These are phyloP conservation scores for Cotesia vestalis DNA, from an alignment of 1,140 invertebrate species.

Conservation along the genomic window DNA sequence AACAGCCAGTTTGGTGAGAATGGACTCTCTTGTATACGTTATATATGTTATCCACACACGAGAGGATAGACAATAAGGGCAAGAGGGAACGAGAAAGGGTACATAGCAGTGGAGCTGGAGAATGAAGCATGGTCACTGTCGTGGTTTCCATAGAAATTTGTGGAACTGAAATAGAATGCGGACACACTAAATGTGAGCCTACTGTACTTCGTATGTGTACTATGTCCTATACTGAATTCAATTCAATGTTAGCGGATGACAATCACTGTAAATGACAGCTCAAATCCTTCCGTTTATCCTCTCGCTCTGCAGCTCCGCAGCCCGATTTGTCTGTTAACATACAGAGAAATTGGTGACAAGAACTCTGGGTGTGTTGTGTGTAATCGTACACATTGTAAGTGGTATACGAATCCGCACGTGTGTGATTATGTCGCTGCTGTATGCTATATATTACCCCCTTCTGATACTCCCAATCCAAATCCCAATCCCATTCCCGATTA, in stretches of 20 bases:
- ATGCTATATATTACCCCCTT: no score
- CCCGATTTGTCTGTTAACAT: background rate
- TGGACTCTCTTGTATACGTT: no score
- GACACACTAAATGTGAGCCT: background rate
- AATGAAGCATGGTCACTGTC: constrained; percentile 9
- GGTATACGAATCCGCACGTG: no score
- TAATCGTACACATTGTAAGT: background rate
- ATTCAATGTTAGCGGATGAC: constrained; percentile 44
- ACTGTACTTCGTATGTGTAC: background rate
- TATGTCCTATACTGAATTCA: constrained; percentile 38
- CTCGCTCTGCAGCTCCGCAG: background rate
- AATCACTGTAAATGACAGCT: constrained; percentile 45
- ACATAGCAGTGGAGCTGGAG: constrained; percentile 1
- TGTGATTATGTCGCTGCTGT: no score
- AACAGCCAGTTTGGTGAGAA: background rate
- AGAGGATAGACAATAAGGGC: background rate
- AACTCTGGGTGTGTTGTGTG: background rate
- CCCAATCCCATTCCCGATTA: no score
- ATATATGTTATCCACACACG: no score
- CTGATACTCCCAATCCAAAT: no score
- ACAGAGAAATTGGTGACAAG: background rate
- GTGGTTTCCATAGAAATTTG: constrained; percentile 27
- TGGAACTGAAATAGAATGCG: constrained; percentile 25
- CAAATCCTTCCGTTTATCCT: constrained; percentile 21
- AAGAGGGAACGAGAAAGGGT: background rate